Conservation (phyloP, 2,888 invertebrate genomes). For the Deilephila porcellus region DNA sequence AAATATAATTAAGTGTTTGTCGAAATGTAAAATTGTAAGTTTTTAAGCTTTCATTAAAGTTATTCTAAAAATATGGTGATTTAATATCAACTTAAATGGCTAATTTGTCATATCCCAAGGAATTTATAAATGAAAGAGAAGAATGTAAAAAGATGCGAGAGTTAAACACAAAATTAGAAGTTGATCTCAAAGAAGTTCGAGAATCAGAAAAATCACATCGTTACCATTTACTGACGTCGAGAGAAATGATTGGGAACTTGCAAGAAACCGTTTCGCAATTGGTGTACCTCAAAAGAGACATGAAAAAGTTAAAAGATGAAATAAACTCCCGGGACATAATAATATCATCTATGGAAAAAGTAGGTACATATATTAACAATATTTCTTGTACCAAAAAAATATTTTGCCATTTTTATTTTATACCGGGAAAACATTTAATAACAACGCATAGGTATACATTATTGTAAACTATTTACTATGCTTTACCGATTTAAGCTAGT, state of each 20-base stretch:
- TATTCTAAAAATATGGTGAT: background rate
- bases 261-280: constrained; percentile 78
- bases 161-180: constrained; percentile 64
- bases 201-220: constrained; percentile 78
- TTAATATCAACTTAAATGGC: background rate
- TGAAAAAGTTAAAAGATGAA: constrained; percentile 71
- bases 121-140: constrained; percentile 62
- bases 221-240: constrained; percentile 69
- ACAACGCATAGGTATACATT: no score
- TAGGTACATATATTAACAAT: constrained; percentile 35
- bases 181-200: constrained; percentile 67
- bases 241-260: constrained; percentile 77
- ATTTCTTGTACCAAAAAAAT: no score
- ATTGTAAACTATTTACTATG: no score
- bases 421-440: no score
- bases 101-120: background rate
- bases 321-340: constrained; percentile 57
- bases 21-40: constrained; percentile 74
- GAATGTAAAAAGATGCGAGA: constrained; percentile 68
- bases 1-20: constrained; percentile 61
- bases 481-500: no score
- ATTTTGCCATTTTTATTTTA: no score
- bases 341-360: constrained; percentile 64
- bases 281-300: constrained; percentile 72
- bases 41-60: constrained; percentile 4